Conservation (phyloP, 37 sponge, comb jelly and placozoan genomes). For the Cliona cf. orientalis region DNA sequence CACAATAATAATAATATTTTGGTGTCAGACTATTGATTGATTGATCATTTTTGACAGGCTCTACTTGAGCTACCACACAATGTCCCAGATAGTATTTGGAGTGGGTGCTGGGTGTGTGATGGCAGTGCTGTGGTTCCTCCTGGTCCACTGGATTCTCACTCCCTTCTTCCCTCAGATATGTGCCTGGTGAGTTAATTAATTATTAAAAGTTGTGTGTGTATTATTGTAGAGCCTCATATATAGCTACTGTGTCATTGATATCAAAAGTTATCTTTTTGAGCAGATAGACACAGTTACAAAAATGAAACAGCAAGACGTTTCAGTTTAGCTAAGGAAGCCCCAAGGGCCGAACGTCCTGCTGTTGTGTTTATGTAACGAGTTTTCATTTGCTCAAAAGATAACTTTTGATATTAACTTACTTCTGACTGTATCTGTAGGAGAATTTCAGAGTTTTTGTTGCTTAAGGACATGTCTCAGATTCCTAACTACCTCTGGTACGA, state of each 20-base stretch:
- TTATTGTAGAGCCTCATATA: neutral
- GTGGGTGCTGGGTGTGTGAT: conserved; percentile 20
- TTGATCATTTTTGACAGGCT: conserved; percentile 31
- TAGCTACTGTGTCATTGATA: neutral
- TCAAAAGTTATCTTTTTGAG: neutral
- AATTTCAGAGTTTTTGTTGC: conserved; percentile 61
- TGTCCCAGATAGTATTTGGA: conserved; percentile 64
- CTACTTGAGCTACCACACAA: conserved; percentile 73
- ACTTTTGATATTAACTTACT: too few species aligned
- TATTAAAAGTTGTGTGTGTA: neutral
- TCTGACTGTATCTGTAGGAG: conserved; percentile 32
- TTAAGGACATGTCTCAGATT: conserved; percentile 77
- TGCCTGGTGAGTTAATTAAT: conserved; percentile 55
- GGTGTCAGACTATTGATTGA: neutral
- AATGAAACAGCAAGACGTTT: too few species aligned
- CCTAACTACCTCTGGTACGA: conserved; percentile 88
- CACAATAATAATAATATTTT: neutral
- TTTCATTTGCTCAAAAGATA: too few species aligned
- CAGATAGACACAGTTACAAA: neutral
- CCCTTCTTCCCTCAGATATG: conserved; percentile 67
- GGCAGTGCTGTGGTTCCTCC: conserved; percentile 64
- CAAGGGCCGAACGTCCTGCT: too few species aligned
- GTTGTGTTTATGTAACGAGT: too few species aligned
- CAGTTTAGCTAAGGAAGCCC: too few species aligned
- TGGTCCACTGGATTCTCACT: conserved; percentile 54